Base-by-base conservation (phyloP, 2,888 invertebrate genomes). In the Blera fallax region DNA sequence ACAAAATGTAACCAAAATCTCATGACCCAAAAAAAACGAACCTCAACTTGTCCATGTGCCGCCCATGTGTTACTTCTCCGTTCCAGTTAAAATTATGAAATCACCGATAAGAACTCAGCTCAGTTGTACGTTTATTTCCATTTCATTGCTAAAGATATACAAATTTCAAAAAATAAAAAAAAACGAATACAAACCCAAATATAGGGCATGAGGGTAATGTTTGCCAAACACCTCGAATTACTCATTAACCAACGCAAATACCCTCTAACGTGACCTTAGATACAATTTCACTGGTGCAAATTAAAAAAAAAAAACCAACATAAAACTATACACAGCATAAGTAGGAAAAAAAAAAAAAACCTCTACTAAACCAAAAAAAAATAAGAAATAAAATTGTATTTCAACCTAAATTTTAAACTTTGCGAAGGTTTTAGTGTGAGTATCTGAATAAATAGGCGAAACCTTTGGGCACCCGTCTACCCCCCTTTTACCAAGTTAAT, bases 381-480 rank as follows among this genome's bases (percentile, higher is more conserved):
- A 45, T 45, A 56, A 37, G 27, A 10, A 18, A 73, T 64, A 74
- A 79, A 54, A 58, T 14, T 56, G 37, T 70, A 48, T 58, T 60
- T 78, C 62, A 84, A 84, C 73, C 62, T 62, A 74, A 80, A 70
- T 79, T 69, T 62, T 58, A 73, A 79, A 79, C 52, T 79, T 79
- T 62, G 48, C 74, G 84, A 84, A 84, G 84, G 84, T 84, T 84
- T 69, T 62, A 29, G 21, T 43, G 50, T 32, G 29, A 43, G 18
- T 5, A 50, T 40, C 24, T 56, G 34, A 24, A 54, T 18, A 45
- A 65, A 65, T 34, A 50, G 50, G 50, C 34, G 14, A 48, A 67
- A 29, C 21, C 52, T 37, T 72, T 48, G 14, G 14, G 1, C 40
- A 6, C 40, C 40, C 18, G 6, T 10, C 18, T 27, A 16, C 2